Conservation (phyloP, 2,113 vertebrate genomes). For the Gambusia holbrooki region DNA sequence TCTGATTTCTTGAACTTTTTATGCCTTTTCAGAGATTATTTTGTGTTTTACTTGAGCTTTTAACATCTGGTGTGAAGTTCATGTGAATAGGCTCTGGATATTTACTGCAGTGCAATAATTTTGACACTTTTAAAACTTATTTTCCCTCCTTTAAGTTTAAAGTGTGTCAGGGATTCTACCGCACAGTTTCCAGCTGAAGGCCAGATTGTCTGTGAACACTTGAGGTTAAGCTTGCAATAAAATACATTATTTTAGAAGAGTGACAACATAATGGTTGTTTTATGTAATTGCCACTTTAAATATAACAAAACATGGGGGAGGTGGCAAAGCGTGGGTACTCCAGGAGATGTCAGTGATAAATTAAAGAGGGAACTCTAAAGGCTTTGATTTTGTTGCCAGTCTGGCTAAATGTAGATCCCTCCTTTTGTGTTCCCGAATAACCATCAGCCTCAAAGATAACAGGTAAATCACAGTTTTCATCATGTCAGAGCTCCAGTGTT, state of each 20-base stretch:
- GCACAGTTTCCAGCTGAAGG: background rate
- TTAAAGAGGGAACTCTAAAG: background rate
- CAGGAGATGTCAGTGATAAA: constrained; percentile 35
- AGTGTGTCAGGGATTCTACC: background rate
- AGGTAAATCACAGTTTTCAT: background rate
- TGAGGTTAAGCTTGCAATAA: background rate
- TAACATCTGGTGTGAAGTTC: background rate
- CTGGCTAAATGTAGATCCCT: background rate
- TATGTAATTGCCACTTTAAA: constrained; percentile 18
- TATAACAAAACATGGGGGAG: constrained; percentile 10
- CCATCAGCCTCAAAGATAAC: background rate
- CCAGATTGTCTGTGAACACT: background rate
- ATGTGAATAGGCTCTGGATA: background rate
- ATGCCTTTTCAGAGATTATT: background rate
- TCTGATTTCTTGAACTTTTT: background rate
- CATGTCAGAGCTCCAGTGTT: background rate
- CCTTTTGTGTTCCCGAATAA: background rate
- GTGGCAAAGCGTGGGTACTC: background rate
- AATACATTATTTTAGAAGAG: constrained; percentile 1
- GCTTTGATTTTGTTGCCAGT: constrained; percentile 8
- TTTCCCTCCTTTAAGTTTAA: too few relatives aligned
- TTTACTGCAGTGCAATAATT: background rate
- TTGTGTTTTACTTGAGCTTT: background rate
- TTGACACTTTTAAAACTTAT: too few relatives aligned
- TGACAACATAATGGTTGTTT: constrained; percentile 3